Base-by-base conservation (phyloP, 2,113 vertebrate species). In the Vicugna pacos region DNA sequence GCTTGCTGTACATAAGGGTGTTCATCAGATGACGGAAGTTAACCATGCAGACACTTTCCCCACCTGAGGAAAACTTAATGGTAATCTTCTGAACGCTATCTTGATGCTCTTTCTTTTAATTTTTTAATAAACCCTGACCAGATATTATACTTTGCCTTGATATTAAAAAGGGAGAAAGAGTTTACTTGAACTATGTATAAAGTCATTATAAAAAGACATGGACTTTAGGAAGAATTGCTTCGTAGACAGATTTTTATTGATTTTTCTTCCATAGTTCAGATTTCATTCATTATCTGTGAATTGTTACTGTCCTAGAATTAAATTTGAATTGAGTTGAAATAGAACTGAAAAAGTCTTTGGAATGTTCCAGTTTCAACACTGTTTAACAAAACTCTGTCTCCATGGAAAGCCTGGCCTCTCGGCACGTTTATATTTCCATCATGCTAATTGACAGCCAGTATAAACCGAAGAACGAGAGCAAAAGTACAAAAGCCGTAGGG, bases 291-390 rank as follows among this genome's bases (percentile, higher is more conserved):
- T 89, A 30, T 65, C 77, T 89, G 56, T 90, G 65, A 94, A 62
- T 92, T 87, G 30, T 85, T 86, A 94, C 72, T 92, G 2, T 83
- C 28, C 65, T 83, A 95, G 77, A 97, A 72, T 95, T 94, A 69
- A 93, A 93, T 58, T 32, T 65, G 10, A 77, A 94, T 82, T 90
- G 56, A 87, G 32, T 81, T 91, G 88, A 96, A 95, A 75, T 13
- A 77, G 32, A 94, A 65, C 10, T 76, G 10, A 67, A 79, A 65
- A 83, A 6, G 2, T 46, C 30, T 96, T 89, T 70, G 52, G 38
- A 83, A 75, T 56, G 35, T 60, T 89, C 48, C 5, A 46, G 28
- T 83, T 89, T 93, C 58, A 86, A 90, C 60, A 73, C 1, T 89
- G 58, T 62, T 97, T 89, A 93, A 88, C 32, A 67, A 91, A 93